phyloP scores from a whole-genome alignment of 2,888 invertebrate species.

The Lasioglossum morio region DNA sequence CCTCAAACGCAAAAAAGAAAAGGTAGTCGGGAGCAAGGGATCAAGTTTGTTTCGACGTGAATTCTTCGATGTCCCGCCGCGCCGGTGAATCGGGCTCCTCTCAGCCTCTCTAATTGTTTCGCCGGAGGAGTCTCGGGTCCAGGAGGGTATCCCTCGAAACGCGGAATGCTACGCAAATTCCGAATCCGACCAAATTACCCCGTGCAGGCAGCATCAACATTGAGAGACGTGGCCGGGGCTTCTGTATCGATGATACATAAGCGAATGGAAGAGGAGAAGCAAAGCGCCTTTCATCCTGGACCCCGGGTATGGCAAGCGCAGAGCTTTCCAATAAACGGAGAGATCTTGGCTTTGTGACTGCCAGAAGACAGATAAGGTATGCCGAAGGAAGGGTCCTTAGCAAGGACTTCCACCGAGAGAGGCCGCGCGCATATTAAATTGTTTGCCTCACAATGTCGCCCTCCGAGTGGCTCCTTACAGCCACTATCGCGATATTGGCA shows the following conservation, averaged over 20 bases:
- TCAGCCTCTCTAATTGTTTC: constrained; percentile 56
- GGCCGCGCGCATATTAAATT: constrained; percentile 79
- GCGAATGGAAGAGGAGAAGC: constrained; percentile 33
- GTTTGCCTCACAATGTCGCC: constrained; percentile 76
- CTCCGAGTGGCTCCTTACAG: constrained; percentile 33
- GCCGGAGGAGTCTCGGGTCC: constrained; percentile 17
- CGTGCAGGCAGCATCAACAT: constrained; percentile 61
- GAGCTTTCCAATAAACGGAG: constrained; percentile 77
- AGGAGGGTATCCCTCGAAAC: constrained; percentile 55
- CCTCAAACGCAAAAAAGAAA: background rate
- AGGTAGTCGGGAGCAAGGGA: background rate
- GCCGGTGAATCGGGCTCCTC: background rate
- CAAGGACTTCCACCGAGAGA: constrained; percentile 59
- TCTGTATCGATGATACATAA: constrained; percentile 70
- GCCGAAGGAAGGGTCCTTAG: constrained; percentile 64
- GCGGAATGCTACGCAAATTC: constrained; percentile 65
- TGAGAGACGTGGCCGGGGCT: constrained; percentile 39
- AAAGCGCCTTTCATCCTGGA: constrained; percentile 65
- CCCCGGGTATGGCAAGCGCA: constrained; percentile 58
- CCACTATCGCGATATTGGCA: constrained; percentile 72
- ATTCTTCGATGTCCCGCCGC: constrained; percentile 25
- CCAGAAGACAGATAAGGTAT: constrained; percentile 77
- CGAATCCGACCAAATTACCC: constrained; percentile 55
- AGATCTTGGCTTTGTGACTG: constrained; percentile 78
- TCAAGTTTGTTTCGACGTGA: background rate